Base-by-base conservation (phyloP, 2,888 invertebrate genomes). In the Harmothoe impar region DNA sequence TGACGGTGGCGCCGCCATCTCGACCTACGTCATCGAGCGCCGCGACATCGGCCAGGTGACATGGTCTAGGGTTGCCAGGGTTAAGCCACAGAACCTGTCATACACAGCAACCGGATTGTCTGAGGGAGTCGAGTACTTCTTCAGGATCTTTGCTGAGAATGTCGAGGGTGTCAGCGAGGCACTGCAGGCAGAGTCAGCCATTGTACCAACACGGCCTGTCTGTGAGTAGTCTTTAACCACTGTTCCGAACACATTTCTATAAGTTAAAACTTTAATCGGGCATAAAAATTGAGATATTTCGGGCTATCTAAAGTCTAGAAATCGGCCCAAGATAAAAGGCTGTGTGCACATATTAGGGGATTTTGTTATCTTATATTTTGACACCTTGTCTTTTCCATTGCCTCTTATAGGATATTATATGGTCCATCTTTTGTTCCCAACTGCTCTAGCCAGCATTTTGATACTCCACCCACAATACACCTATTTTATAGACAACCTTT, bases 11-110 rank as follows among this genome's bases (percentile, higher is more conserved):
- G 98, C 98, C 94, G 98, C 98, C 95, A 92, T 95, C 91, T 98
- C 98, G 17, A 98, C 98, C 95, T 99, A 98, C 95, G 97, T 98
- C 91, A 97, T 99, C 0, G 99, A 99, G 92, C 94, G 94, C 78
- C 93, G 94, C 89, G 98, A 96, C 89, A 89, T 72, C 15, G 90
- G 89, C 23, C 93, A 94, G 84, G 23, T 98, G 90, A 98, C 54
- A 29, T 99, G 99, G 99, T 97, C 98, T 95, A 97, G 98, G 91
- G 98, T 99, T 92, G 97, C 98, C 95, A 98, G 98, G 94, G 98
- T 99, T 97, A 99, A 99, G 96, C 94, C 93, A 86, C 93, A 94
- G 54, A 93, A 91, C n/a, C 94, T 94, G 89, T 92, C 94, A 23
- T 93, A 94, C 92, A 94, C 93, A 33, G 94, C 94, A 7, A 94